Evolutionary conservation across 1,140 invertebrate species (phyloP), one percentile per base, ranked within the genome.

Genomic region (Bombus terrestris): DNA sequence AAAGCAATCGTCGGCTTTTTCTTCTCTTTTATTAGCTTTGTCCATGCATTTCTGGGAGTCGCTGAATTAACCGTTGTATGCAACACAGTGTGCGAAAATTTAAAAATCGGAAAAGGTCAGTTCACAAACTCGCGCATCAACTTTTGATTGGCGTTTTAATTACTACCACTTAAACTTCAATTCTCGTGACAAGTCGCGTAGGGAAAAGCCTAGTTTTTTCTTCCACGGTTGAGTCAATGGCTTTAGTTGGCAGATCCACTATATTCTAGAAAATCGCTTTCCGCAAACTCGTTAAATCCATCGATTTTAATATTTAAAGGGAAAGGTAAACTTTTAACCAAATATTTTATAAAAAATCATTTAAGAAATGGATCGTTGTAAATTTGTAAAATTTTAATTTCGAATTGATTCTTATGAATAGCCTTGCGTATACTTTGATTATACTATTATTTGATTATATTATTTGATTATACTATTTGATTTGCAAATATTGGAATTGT

Each of bases 81-180:
- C 41, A 75, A 35, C 13, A 75, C 4, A 53, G 6, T 22, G 28
- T 32, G 9, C n/a, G 71, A 75, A 75, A 35, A 62, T 62, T 75
- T 53, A 25, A 53, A 75, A 75, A 75, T 53, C 35, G 43, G 12
- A 53, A n/a, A 25, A 74, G 41, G 32, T 75, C 73, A 32, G 10
- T 47, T 53, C 18, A 25, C 25, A 15, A 35, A 75, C 13, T 28
- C n/a, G 41, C 9, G 22, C 32, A 75, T 75, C 32, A 75, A 75
- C 73, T 53, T 75, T 53, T 75, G 41, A 75, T 75, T 53, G 73
- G 41, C 43, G n/a, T 74, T 74, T 74, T 53, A 74, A 74, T 74
- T 75, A 53, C 43, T 12, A 12, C 73, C 22, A 75, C 43, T 75
- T 75, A 53, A 75, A 53, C 73, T 75, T 53, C 41, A 47, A 53